phyloP scores from a whole-genome alignment of 2,888 invertebrate genomes.

The Amorpha juglandis region DNA sequence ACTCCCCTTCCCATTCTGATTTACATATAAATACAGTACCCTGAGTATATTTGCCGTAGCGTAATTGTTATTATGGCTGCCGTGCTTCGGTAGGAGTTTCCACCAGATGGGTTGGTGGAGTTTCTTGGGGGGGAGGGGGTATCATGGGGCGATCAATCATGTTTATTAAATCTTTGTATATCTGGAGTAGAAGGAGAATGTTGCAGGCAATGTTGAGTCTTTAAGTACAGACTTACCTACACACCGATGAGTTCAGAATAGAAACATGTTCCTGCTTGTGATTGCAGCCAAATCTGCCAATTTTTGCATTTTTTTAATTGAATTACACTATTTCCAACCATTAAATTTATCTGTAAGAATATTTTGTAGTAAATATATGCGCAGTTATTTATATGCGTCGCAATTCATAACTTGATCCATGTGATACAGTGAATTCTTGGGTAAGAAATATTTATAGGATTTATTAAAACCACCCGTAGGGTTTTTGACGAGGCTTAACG shows the following conservation, averaged over 20 bases:
- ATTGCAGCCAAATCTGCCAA: too few relatives aligned
- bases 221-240: too few relatives aligned
- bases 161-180: background rate
- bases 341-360: too few relatives aligned
- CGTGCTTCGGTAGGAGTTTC: background rate
- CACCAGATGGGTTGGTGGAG: background rate
- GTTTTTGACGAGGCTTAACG: background rate
- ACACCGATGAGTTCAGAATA: too few relatives aligned
- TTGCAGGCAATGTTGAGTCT: too few relatives aligned
- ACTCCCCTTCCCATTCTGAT: slow-evolving; percentile 28
- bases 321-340: too few relatives aligned
- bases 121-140: slow-evolving; percentile 7
- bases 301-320: too few relatives aligned
- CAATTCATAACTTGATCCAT: background rate
- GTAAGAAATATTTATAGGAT: background rate
- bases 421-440: background rate
- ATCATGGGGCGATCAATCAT: background rate
- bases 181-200: background rate
- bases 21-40: slow-evolving; percentile 11
- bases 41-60: slow-evolving; percentile 7
- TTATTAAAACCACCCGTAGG: slow-evolving; percentile 5
- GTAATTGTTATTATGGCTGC: slow-evolving; percentile 8
- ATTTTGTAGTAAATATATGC: too few relatives aligned
- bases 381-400: background rate
- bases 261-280: too few relatives aligned